Base-by-base conservation (phyloP, 2,797 vertebrate genomes). In the Poliocrania exsul region DNA sequence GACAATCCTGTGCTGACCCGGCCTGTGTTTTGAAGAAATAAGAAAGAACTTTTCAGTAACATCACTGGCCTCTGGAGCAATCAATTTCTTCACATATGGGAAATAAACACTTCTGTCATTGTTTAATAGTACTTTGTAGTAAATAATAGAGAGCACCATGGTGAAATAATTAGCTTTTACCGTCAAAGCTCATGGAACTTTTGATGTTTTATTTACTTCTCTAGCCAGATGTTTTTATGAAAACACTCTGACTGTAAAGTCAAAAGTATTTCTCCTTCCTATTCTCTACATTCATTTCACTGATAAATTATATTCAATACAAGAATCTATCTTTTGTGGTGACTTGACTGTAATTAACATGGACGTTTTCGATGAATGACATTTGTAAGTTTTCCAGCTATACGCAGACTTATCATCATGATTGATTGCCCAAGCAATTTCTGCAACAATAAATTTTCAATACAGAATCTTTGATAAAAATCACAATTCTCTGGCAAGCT, bases 391-490 rank as follows among this genome's bases (percentile, higher is more conserved):
- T 57, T 80, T 82, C 38, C 57, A 77, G 42, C 60, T 78, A 21
- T 53, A 33, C 13, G 49, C 64, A 87, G n/a, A 69, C 47, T 83
- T 73, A 47, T 5, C 70, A 66, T 58, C 44, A 5, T 37, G 78
- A 95, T 2, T 35, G 44, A 87, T 53, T 89, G 54, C 50, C 57
- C 49, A n/a, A 78, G 53, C 10, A 53, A 67, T 81, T 93, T 94
- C 78, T 33, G 2, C 64, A 94, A 85, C 61, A 81, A 81, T 75
- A 66, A 85, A 65, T 44, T 67, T 93, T n/a, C 46, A 65, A 75
- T 77, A 54, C 35, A 70, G 71, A 82, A 74, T 65, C 31, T 58
- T 82, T 65, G 67, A 94, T 80, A 94, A 87, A 94, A 96, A 93
- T 89, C 40, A 53, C 60, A 82, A 5, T 87, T 85, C 54, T 81